Conservation (phyloP, 2,113 vertebrate species). For the Tricholaema leucomelas region DNA sequence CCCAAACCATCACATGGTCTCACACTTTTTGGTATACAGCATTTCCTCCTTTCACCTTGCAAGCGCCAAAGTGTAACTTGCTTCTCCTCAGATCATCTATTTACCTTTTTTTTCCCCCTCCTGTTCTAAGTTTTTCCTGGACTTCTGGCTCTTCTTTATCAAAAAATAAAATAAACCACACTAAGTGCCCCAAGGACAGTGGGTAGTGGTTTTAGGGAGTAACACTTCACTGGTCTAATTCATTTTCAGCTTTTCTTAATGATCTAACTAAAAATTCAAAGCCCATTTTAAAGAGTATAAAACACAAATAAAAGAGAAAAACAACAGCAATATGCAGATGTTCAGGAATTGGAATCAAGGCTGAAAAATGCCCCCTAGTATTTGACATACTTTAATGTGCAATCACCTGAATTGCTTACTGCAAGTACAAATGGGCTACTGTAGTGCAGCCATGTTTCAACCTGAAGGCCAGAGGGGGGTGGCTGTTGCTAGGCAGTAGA, state of each 20-base stretch:
- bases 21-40: neutral
- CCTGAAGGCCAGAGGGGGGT: conserved; percentile 8
- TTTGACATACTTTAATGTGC: neutral
- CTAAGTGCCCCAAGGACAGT: neutral
- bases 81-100: neutral
- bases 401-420: conserved; percentile 49
- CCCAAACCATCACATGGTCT: no score
- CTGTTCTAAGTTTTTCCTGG: neutral
- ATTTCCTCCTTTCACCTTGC: neutral
- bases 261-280: neutral
- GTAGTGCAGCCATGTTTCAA: neutral
- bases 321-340: neutral
- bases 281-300: neutral
- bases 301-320: neutral
- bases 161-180: neutral
- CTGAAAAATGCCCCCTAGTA: conserved; percentile 20
- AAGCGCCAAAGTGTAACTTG: neutral
- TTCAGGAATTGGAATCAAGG: conserved; percentile 27
- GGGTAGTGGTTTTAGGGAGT: neutral
- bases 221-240: neutral
- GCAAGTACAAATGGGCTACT: conserved; percentile 2
- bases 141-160: neutral
- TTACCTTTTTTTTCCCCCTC: neutral
- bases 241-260: neutral
- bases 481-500: neutral